Conservation (phyloP, 2,888 invertebrate genomes). For the Athetis lepigone region DNA sequence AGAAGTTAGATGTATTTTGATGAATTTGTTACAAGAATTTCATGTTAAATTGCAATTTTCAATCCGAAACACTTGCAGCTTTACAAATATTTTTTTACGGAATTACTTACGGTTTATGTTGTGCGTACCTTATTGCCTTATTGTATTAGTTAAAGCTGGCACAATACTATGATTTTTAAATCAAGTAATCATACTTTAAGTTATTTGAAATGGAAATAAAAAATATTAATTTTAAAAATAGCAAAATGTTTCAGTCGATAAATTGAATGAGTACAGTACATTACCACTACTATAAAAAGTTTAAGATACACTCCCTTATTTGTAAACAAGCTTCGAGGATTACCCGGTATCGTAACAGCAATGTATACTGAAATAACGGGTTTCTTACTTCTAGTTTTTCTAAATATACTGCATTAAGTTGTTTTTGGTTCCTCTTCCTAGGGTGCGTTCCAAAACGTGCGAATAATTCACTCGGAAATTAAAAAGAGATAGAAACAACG, state of each 20-base stretch:
- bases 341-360: conserved; percentile 28
- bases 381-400: conserved; percentile 15
- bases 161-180: conserved; percentile 5
- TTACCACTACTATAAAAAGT: neutral
- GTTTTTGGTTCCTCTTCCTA: too few species aligned
- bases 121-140: conserved; percentile 3
- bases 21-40: neutral
- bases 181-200: conserved; percentile 6
- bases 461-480: too few species aligned
- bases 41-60: neutral
- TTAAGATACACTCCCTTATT: conserved; percentile 41
- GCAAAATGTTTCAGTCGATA: conserved; percentile 44
- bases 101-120: conserved; percentile 22
- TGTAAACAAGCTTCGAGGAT: conserved; percentile 14
- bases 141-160: conserved; percentile 9
- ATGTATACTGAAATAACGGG: conserved; percentile 49
- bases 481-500: too few species aligned
- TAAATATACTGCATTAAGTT: conserved; percentile 7
- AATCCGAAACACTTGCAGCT: conserved; percentile 30
- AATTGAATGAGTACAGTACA: conserved; percentile 24
- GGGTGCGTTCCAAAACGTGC: too few species aligned
- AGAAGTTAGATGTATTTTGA: neutral
- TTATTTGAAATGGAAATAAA: conserved; percentile 16
- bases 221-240: conserved; percentile 28
- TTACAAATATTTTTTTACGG: neutral